Percentiles rank a stretch among this genome's conserved stretches.
These are phyloP conservation scores for Varanus komodoensis DNA, from an alignment of 2,113 vertebrate genomes.

Conservation along the genomic window DNA sequence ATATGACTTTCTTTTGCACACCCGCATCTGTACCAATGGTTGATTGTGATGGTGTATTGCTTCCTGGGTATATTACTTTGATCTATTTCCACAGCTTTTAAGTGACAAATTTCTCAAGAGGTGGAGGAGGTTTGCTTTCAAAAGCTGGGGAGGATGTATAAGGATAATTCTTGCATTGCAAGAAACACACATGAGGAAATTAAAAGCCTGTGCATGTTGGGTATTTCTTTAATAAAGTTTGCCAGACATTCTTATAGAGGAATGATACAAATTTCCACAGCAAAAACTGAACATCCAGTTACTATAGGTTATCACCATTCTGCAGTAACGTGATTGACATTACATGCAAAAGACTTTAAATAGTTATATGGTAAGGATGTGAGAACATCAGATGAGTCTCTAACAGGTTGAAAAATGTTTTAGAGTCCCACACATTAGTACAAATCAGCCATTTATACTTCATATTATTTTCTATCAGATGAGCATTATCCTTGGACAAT, in stretches of 20 bases:
- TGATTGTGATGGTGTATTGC: background rate
- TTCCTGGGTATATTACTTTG: background rate
- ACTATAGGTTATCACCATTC: constrained; percentile 45
- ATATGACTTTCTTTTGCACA: background rate
- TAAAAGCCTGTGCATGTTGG: constrained; percentile 19
- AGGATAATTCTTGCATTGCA: background rate
- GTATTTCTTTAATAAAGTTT: constrained; percentile 67
- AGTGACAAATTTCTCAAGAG: background rate
- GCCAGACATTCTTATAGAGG: constrained; percentile 49
- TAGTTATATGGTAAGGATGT: constrained; percentile 29
- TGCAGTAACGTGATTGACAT: constrained; percentile 38
- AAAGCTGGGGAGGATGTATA: background rate
- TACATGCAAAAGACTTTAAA: constrained; percentile 55
- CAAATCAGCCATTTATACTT: constrained; percentile 40
- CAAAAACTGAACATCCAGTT: constrained; percentile 63
- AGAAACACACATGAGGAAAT: constrained; percentile 22
- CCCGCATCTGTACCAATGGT: background rate
- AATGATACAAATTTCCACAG: constrained; percentile 61
- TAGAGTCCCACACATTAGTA: constrained; percentile 17
- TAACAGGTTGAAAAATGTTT: constrained; percentile 35
- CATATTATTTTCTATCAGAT: constrained; percentile 29
- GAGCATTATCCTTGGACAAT: constrained; percentile 33
- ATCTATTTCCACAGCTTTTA: background rate
- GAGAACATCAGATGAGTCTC: constrained; percentile 26
- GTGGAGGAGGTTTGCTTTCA: background rate